Evolutionary conservation across 2,888 invertebrate genomes (phyloP).

Genomic region (Melitaea athalia): DNA sequence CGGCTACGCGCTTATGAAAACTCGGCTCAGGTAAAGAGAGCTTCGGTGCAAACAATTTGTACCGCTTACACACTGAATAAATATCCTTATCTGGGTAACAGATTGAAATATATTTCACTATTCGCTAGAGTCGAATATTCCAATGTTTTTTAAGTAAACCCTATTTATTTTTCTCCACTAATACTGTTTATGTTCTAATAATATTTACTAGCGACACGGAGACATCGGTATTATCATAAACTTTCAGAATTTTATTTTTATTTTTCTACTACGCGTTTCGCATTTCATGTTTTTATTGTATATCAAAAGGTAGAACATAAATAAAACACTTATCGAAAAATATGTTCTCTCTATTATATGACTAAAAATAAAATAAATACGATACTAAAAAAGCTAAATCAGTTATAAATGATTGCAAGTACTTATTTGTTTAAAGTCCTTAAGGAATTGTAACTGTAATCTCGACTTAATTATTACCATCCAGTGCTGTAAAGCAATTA

Average conservation of each 20-base stretch:
- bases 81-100: slow-evolving; percentile 68
- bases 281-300: slow-evolving; percentile 20
- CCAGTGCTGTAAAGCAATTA: slow-evolving; percentile 68
- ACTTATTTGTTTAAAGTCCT: slow-evolving; percentile 45
- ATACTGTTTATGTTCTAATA: slow-evolving; percentile 33
- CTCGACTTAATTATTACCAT: slow-evolving; percentile 58
- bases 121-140: slow-evolving; percentile 28
- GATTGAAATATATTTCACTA: slow-evolving; percentile 57
- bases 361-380: neutral
- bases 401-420: slow-evolving; percentile 47
- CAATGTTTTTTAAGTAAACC: slow-evolving; percentile 36
- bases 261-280: slow-evolving; percentile 9
- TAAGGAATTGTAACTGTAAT: slow-evolving; percentile 56
- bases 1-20: slow-evolving; percentile 75
- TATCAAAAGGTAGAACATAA: slow-evolving; percentile 3
- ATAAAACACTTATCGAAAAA: neutral
- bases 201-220: slow-evolving; percentile 32
- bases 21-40: slow-evolving; percentile 74
- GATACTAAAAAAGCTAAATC: slow-evolving; percentile 27
- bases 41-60: slow-evolving; percentile 75
- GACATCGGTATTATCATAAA: slow-evolving; percentile 24
- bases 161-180: slow-evolving; percentile 28
- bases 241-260: slow-evolving; percentile 23
- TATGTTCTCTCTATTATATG: neutral
- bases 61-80: slow-evolving; percentile 73